Evolutionary conservation across 2,888 invertebrate genomes (phyloP).

Genomic region (Mamestra brassicae): DNA sequence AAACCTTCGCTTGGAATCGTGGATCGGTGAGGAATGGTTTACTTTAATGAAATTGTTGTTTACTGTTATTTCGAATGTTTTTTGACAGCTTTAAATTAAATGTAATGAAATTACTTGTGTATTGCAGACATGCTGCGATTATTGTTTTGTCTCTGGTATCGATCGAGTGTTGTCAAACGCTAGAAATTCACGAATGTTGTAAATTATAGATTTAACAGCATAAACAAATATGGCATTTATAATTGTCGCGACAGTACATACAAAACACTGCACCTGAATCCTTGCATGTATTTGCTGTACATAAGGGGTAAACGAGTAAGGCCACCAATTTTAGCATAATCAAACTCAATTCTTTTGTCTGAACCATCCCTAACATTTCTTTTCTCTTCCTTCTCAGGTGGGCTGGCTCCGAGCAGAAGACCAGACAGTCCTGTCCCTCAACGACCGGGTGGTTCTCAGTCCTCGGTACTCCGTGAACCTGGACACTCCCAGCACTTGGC

Average conservation of each 20-base stretch:
- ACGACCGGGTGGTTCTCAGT: slow-evolving; percentile 96
- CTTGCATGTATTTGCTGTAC: not conserved
- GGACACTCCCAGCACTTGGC: slow-evolving; percentile 96
- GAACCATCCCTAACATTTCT: not conserved
- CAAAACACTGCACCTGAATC: not conserved
- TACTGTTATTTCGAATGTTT: slow-evolving; percentile 31
- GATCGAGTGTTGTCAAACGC: not conserved
- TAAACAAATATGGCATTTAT: not conserved
- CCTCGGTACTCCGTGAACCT: slow-evolving; percentile 95
- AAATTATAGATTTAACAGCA: not conserved
- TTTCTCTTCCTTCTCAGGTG: slow-evolving; percentile 91
- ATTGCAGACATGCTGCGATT: not conserved
- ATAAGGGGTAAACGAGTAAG: not conserved
- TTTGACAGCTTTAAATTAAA: slow-evolving; percentile 24
- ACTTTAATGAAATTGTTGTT: slow-evolving; percentile 46
- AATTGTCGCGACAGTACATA: not conserved
- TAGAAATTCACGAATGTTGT: not conserved
- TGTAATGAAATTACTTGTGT: not conserved
- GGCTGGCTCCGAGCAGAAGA: slow-evolving; percentile 97
- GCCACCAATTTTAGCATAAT: not conserved
- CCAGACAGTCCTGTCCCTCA: slow-evolving; percentile 96
- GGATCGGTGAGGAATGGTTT: slow-evolving; percentile 42
- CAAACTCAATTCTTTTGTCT: not conserved
- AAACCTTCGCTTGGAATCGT: slow-evolving; percentile 55
- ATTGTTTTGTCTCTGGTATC: slow-evolving; percentile 3